Evolutionary conservation across 2,797 vertebrate genomes (phyloP).

Genomic region (Coccyzus lansbergi): DNA sequence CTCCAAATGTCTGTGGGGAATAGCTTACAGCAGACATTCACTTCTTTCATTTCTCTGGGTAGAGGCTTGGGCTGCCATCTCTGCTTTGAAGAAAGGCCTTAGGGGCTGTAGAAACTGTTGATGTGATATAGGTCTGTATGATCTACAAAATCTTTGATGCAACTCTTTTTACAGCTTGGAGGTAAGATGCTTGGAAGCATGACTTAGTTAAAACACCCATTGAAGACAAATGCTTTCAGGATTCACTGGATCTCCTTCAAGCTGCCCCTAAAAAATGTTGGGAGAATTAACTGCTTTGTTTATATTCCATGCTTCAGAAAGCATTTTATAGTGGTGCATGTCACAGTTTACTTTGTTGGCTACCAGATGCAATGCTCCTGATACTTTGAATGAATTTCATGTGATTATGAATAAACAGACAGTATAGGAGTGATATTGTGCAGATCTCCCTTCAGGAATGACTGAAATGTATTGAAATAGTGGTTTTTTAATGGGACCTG

Average conservation of each 20-base stretch:
- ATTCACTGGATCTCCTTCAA: slow-evolving; percentile 37
- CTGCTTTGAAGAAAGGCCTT: neutral
- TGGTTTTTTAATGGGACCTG: neutral
- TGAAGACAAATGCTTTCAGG: slow-evolving; percentile 12
- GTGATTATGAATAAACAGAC: neutral
- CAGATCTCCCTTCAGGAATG: neutral
- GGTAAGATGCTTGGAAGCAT: neutral
- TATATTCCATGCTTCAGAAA: neutral
- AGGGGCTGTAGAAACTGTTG: neutral
- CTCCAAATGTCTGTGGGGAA: neutral
- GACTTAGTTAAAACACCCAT: neutral
- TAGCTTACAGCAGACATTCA: neutral
- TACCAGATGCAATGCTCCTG: neutral
- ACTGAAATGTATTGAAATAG: neutral
- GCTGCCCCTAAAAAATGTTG: neutral
- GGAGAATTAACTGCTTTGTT: neutral
- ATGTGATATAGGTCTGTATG: neutral
- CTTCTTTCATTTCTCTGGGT: neutral
- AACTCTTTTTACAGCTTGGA: neutral
- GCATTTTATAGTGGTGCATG: neutral
- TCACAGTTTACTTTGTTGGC: neutral
- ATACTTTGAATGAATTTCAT: neutral
- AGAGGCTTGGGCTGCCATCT: neutral
- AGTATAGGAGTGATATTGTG: neutral
- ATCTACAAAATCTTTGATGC: neutral